A percentile compares a stretch with the other conserved stretches of the same genome.
Evolutionary conservation across 2,797 vertebrate species (phyloP).

Genomic region (Myotis pilosus): DNA sequence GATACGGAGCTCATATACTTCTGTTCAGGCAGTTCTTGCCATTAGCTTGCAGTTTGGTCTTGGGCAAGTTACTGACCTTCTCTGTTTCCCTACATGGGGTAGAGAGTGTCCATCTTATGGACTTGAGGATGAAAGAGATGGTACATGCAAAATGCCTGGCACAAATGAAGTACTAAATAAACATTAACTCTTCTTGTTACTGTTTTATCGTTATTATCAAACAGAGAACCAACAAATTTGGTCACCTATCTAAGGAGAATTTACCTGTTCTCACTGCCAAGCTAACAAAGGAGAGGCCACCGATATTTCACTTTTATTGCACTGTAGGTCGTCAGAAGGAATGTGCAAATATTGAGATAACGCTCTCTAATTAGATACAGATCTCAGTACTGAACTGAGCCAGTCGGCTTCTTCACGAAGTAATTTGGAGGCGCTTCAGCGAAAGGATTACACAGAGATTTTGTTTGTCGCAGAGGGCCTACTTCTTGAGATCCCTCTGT

Average conservation of each 20-base stretch:
- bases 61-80: not conserved
- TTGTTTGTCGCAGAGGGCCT: not conserved
- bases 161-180: not conserved
- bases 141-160: not conserved
- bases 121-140: not conserved
- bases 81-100: not conserved
- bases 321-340: not conserved
- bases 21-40: conserved; percentile 29
- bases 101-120: not conserved
- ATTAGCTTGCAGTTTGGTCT: not conserved
- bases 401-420: not conserved
- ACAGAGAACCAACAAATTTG: not conserved
- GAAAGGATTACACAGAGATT: not conserved
- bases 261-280: not conserved
- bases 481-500: not conserved
- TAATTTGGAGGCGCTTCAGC: not conserved
- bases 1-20: not conserved
- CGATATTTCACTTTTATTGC: not conserved
- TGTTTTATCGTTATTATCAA: not conserved
- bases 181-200: conserved; percentile 17
- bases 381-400: not conserved
- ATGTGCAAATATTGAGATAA: not conserved
- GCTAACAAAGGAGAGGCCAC: not conserved
- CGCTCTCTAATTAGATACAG: not conserved
- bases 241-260: not conserved